A percentile compares a stretch with the other conserved stretches of the same genome.
Evolutionary conservation across 2,797 vertebrate genomes (phyloP).

Genomic region (Harpagifer antarcticus): DNA sequence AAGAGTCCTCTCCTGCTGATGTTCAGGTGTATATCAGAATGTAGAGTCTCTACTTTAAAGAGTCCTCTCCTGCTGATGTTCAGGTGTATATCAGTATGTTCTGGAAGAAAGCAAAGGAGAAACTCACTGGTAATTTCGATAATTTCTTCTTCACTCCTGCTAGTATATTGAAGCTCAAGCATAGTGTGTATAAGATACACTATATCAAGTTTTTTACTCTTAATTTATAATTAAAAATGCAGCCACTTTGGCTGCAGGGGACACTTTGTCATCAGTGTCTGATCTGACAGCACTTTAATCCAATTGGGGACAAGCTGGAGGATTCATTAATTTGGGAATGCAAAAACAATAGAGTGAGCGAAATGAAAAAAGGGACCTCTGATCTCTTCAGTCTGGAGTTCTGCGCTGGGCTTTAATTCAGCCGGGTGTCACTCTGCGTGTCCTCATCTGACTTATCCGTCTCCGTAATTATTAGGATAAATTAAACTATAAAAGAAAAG

Average conservation of each 20-base stretch:
- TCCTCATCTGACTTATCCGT: conserved; percentile 39
- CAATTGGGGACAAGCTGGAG: conserved; percentile 79
- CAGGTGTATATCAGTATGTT: too few species aligned
- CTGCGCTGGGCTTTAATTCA: conserved; percentile 23
- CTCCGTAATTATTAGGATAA: conserved; percentile 39
- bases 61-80: too few species aligned
- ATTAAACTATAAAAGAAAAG: conserved; percentile 14
- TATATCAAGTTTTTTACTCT: conserved; percentile 31
- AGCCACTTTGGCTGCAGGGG: conserved; percentile 77
- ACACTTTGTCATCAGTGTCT: conserved; percentile 89
- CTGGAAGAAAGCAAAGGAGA: too few species aligned
- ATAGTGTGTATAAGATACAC: conserved; percentile 11
- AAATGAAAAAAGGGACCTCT: conserved; percentile 85
- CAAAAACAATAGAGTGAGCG: conserved; percentile 76
- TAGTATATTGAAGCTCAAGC: neutral
- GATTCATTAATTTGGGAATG: conserved; percentile 88
- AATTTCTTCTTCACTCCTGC: neutral
- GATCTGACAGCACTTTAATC: conserved; percentile 91
- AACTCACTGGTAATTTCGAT: too few species aligned
- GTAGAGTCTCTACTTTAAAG: too few species aligned
- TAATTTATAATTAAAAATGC: conserved; percentile 86
- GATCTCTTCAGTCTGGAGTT: conserved; percentile 44
- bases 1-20: too few species aligned
- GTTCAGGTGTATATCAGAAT: too few species aligned
- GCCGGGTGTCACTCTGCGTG: conserved; percentile 13